Percentiles rank a stretch among this genome's conserved stretches.
Evolutionary conservation across 1,140 invertebrate genomes (phyloP).

Genomic region (Macrobrachium rosenbergii): DNA sequence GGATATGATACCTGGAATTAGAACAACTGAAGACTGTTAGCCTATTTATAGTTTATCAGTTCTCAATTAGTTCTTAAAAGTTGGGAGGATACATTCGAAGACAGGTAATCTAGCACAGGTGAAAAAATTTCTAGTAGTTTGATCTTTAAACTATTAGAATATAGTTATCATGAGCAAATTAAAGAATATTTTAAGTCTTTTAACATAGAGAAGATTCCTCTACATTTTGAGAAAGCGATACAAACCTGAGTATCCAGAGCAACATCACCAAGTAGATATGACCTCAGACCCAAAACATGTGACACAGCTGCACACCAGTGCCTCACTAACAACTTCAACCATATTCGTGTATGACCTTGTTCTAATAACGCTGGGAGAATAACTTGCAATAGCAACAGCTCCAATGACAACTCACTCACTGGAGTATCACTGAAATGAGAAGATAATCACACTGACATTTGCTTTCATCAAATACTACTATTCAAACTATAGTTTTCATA

Average conservation of each 20-base stretch:
- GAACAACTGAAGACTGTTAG: no score
- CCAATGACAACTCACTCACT: constrained; percentile 88
- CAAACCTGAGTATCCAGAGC: constrained; percentile 66
- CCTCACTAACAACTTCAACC: constrained; percentile 89
- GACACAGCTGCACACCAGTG: constrained; percentile 91
- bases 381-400: constrained; percentile 89
- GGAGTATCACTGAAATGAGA: constrained; percentile 82
- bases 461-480: neutral
- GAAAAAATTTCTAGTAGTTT: no score
- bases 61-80: no score
- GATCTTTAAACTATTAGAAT: no score
- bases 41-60: no score
- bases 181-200: no score
- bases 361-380: constrained; percentile 95
- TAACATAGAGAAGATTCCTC: neutral
- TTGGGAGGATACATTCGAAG: no score
- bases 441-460: constrained; percentile 29
- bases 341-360: constrained; percentile 93
- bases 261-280: constrained; percentile 86
- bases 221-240: neutral
- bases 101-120: no score
- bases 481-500: no score
- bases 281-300: constrained; percentile 87
- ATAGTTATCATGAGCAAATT: no score
- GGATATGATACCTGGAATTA: no score